phyloP scores from a whole-genome alignment of 2,888 invertebrate species.

The Automeris io region DNA sequence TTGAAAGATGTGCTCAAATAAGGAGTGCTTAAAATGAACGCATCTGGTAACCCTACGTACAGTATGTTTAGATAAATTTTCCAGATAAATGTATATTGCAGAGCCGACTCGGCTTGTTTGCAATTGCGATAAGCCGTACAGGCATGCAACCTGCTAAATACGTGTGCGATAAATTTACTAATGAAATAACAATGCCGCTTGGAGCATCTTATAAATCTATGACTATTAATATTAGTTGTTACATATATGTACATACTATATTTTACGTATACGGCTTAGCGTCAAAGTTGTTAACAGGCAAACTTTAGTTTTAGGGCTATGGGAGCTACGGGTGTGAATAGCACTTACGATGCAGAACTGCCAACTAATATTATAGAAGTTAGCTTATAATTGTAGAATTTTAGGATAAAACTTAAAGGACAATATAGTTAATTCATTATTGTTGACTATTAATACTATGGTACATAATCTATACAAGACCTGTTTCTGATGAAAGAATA shows the following conservation, averaged over 20 bases:
- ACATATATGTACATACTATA: neutral
- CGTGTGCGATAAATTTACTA: constrained; percentile 42
- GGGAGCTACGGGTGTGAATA: too few species aligned
- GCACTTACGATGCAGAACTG: too few species aligned
- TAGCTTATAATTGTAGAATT: too few species aligned
- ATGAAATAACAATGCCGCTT: constrained; percentile 28
- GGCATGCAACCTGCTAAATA: constrained; percentile 42
- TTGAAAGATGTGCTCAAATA: neutral
- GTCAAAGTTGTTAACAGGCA: too few species aligned
- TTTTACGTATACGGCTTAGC: too few species aligned
- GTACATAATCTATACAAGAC: too few species aligned
- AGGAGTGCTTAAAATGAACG: neutral
- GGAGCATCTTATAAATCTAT: constrained; percentile 9
- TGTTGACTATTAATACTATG: too few species aligned
- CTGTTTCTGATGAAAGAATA: too few species aligned
- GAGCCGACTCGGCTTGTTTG: constrained; percentile 24
- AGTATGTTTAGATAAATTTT: constrained; percentile 42
- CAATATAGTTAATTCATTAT: too few species aligned
- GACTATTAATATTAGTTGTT: constrained; percentile 1
- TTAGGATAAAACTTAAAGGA: too few species aligned
- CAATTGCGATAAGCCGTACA: constrained; percentile 34
- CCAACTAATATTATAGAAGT: too few species aligned
- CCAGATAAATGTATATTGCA: constrained; percentile 38
- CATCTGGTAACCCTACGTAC: constrained; percentile 15
- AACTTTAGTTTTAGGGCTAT: too few species aligned